Evolutionary conservation across 2,888 invertebrate genomes (phyloP).

Genomic region (Drosophila dives): DNA sequence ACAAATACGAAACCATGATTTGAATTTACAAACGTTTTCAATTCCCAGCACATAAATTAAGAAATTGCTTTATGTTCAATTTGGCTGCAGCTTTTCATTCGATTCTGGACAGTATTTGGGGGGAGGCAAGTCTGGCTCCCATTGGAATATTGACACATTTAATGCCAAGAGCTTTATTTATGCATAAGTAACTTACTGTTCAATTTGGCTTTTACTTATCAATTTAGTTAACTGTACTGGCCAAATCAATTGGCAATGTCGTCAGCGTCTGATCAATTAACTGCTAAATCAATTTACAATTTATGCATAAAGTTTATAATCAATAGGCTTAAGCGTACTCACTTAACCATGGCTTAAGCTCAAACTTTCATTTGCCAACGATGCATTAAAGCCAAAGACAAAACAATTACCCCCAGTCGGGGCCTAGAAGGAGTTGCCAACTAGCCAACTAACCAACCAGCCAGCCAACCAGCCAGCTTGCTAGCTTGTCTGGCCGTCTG

Average conservation of each 20-base stretch:
- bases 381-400: conserved; percentile 69
- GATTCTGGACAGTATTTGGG: neutral
- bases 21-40: neutral
- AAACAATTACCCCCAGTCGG: conserved; percentile 68
- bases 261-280: conserved; percentile 69
- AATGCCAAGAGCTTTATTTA: conserved; percentile 59
- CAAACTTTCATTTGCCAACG: conserved; percentile 40
- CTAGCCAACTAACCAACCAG: neutral
- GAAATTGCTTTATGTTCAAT: conserved; percentile 14
- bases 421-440: conserved; percentile 20
- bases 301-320: conserved; percentile 80
- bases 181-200: conserved; percentile 43
- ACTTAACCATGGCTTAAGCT: conserved; percentile 28
- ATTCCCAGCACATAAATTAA: conserved; percentile 17
- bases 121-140: neutral
- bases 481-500: neutral
- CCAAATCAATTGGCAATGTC: conserved; percentile 56
- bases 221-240: conserved; percentile 13
- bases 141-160: conserved; percentile 54
- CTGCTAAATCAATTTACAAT: conserved; percentile 79
- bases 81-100: neutral
- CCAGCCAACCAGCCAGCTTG: neutral
- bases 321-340: conserved; percentile 63
- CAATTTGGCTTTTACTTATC: conserved; percentile 19
- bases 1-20: neutral